Base-by-base conservation (phyloP, 2,797 vertebrate genomes). In the Cryptoblepharus egeriae region DNA sequence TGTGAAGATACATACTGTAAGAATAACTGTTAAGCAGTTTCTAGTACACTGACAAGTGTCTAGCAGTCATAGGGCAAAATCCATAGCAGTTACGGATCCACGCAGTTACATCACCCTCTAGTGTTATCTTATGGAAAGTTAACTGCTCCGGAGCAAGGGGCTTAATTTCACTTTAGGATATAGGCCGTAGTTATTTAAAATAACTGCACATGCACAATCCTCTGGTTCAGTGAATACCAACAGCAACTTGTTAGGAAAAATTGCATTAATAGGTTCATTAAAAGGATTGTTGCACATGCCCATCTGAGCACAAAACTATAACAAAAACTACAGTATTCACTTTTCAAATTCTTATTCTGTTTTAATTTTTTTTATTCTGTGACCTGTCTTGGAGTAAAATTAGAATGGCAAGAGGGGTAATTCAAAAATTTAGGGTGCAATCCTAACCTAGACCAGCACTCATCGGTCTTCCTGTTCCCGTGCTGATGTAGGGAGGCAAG, bases 171-270 rank as follows among this genome's bases (percentile, higher is more conserved):
- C n/a, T n/a, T n/a, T n/a, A n/a, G n/a, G n/a, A n/a, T n/a, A n/a
- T n/a, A n/a, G n/a, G n/a, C n/a, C n/a, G n/a, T n/a, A 58, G 35
- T 16, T 39, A 79, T 58, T 79, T 58, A 58, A 79, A 70, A 67
- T 37, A 63, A 55, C 26, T 13, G 57, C 45, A 39, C 63, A 18
- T n/a, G n/a, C 24, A 22, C 42, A 63, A 32, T 15, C 70, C 16
- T 30, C 32, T 58, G 64, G 4, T 64, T 73, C 42, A 80, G 32
- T 20, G 42, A 80, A 80, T 37, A 80, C 5, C 26, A 16, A 52
- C 24, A 9, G 45, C 45, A 35, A 20, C 63, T 52, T 63, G 35
- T 77, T 64, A 73, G 70, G 7, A 37, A 22, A 20, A 67, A 7
- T 4, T 32, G 24, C 69, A 72, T 32, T 42, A 83, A 72, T 67